A percentile compares a stretch with the other conserved stretches of the same genome.
Evolutionary conservation across 2,888 invertebrate genomes (phyloP).

Genomic region (Augochlorella aurata): DNA sequence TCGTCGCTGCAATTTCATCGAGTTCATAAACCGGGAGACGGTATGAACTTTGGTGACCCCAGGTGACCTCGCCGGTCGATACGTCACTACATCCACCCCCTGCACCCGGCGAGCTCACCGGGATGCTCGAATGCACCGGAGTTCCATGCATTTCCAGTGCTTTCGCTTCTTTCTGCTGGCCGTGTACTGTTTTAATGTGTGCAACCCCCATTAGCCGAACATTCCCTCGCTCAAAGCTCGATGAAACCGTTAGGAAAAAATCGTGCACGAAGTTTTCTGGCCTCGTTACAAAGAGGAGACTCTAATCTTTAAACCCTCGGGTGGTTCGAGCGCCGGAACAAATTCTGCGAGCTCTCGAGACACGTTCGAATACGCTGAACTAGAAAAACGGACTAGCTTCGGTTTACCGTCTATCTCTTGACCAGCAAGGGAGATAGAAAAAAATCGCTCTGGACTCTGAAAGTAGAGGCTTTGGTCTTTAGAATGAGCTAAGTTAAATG

Average conservation of each 20-base stretch:
- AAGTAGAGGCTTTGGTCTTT: too few species aligned
- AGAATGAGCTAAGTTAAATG: too few species aligned
- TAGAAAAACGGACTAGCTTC: too few species aligned
- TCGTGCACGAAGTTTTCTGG: neutral
- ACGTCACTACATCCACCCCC: constrained; percentile 74
- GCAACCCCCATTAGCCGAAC: neutral
- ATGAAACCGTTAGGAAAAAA: neutral
- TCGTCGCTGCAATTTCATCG: constrained; percentile 42
- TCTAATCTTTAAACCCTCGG: neutral
- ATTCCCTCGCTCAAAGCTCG: neutral
- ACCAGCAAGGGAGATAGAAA: too few species aligned
- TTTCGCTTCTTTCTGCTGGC: constrained; percentile 10
- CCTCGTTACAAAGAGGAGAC: neutral
- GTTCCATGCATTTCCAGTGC: constrained; percentile 50
- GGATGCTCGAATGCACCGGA: constrained; percentile 53
- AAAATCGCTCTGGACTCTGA: too few species aligned
- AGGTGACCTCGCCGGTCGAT: constrained; percentile 79
- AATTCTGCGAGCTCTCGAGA: neutral
- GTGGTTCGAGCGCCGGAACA: neutral
- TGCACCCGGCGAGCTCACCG: constrained; percentile 53
- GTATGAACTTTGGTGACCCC: constrained; percentile 80
- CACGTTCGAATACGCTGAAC: neutral
- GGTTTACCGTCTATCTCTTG: too few species aligned
- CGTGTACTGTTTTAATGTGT: neutral
- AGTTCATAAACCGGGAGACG: constrained; percentile 73